These are phyloP conservation scores for Microctonus brassicae DNA, from an alignment of 2,888 invertebrate genomes.

Conservation along the genomic window DNA sequence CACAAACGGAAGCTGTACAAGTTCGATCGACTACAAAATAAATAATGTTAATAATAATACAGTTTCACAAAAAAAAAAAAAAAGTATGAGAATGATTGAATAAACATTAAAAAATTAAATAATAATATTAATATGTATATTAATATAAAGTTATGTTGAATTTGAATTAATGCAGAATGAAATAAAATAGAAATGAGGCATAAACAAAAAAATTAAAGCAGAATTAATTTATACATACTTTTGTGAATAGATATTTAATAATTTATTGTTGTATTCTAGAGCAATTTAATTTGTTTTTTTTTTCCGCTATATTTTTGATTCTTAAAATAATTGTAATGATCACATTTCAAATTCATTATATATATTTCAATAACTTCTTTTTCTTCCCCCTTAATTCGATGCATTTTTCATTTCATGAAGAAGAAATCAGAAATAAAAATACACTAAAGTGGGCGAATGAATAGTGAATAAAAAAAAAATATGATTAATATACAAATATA, in stretches of 20 bases:
- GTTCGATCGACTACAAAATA: not conserved
- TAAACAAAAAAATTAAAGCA: constrained; percentile 19
- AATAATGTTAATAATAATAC: too few species aligned
- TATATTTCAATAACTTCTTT: too few species aligned
- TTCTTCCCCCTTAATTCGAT: too few species aligned
- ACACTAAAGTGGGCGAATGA: too few species aligned
- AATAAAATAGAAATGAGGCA: constrained; percentile 41
- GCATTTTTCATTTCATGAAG: too few species aligned
- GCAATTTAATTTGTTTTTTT: constrained; percentile 52
- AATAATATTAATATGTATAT: too few species aligned
- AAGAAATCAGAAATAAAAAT: constrained; percentile 23
- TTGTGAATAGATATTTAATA: constrained; percentile 69
- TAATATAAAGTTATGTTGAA: not conserved
- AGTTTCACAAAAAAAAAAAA: not conserved
- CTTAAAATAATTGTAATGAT: constrained; percentile 45
- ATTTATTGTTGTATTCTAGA: constrained; percentile 68
- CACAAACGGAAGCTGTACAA: not conserved
- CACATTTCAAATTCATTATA: too few species aligned
- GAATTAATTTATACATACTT: constrained; percentile 60
- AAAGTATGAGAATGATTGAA: not conserved
- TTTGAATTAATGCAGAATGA: not conserved
- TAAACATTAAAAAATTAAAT: constrained; percentile 16
- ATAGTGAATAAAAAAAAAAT: not conserved
- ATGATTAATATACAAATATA: constrained; percentile 11
- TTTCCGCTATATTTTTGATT: not conserved